Percentiles rank a stretch among this genome's conserved stretches.
Conservation (phyloP, 53 echinoderm and acorn worm species). For the Holothuria leucospilota region DNA sequence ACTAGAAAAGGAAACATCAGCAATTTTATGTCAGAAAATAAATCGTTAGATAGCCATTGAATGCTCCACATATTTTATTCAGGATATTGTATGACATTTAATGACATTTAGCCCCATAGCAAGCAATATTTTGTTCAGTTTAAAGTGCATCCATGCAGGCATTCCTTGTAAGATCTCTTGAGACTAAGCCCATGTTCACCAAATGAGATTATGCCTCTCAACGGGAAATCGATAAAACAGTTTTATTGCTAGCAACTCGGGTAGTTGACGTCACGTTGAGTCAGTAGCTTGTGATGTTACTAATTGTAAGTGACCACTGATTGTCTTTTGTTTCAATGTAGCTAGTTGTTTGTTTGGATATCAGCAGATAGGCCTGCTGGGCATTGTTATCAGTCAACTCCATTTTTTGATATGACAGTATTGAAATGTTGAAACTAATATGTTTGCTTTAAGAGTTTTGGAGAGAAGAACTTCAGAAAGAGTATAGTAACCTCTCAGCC, state of each 20-base stretch:
- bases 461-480: too few species aligned
- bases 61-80: too few species aligned
- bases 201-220: slow-evolving; percentile 8
- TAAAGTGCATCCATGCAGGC: too few species aligned
- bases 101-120: too few species aligned
- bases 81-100: too few species aligned
- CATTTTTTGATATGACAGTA: background rate
- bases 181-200: too few species aligned
- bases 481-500: too few species aligned
- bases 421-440: background rate
- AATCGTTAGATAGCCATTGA: too few species aligned
- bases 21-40: too few species aligned
- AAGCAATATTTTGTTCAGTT: too few species aligned
- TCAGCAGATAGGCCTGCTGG: slow-evolving; percentile 1
- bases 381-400: slow-evolving; percentile 14
- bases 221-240: background rate
- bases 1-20: too few species aligned
- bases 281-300: background rate
- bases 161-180: too few species aligned
- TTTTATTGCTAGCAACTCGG: slow-evolving; percentile 20
- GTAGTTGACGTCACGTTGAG: slow-evolving; percentile 8
- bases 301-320: background rate
- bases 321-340: slow-evolving; percentile 15
- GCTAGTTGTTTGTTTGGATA: slow-evolving; percentile 24
- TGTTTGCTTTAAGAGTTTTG: slow-evolving; percentile 3